Base-by-base conservation (phyloP, 2,797 vertebrate genomes). In the Eurystomus glaucurus region DNA sequence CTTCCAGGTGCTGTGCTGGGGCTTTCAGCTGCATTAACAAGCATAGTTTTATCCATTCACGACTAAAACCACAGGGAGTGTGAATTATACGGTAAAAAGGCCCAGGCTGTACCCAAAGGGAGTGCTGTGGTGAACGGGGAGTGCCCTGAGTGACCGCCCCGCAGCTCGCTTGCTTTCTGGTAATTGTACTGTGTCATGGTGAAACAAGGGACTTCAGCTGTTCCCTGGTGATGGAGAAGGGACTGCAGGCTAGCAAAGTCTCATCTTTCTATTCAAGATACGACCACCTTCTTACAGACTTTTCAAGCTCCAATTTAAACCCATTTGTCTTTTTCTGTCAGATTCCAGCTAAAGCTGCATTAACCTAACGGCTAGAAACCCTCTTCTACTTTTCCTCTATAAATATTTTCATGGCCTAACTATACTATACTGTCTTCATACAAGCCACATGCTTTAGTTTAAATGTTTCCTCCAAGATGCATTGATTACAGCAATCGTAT, bases 401-500 rank as follows among this genome's bases (percentile, higher is more conserved):
- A 21, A 78, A 19, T 62, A 48, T 75, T 93, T 78, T 68, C 33
- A 69, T 29, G 11, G 14, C 11, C 29, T 51, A 20, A 43, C 29
- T 58, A 21, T 33, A 48, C 41, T 46, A 43, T 54, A 20, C 5
- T 29, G 14, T 18, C 39, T 52, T 75, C 41, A 45, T 7, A 64
- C 2, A 46, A 65, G 31, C 18, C 0, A 0, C 10, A 19, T 72
- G 19, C 28, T 77, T 89, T 12, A 58, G 13, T 48, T 78, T 45
- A 46, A 74, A 52, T 2, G 3, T 82, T 79, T 84, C 25, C 28
- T 31, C 14, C 23, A 35, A 46, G 74, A 25, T 18, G 31, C 46
- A 46, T 37, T 86, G 41, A 39, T 62, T 65, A 31, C 22, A 92
- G 45, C 45, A 88, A 19, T 51, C 46, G 29, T 58, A 15, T 11